Evolutionary conservation across 2,888 invertebrate species (phyloP).

Genomic region (Drosophila nr. fundita): DNA sequence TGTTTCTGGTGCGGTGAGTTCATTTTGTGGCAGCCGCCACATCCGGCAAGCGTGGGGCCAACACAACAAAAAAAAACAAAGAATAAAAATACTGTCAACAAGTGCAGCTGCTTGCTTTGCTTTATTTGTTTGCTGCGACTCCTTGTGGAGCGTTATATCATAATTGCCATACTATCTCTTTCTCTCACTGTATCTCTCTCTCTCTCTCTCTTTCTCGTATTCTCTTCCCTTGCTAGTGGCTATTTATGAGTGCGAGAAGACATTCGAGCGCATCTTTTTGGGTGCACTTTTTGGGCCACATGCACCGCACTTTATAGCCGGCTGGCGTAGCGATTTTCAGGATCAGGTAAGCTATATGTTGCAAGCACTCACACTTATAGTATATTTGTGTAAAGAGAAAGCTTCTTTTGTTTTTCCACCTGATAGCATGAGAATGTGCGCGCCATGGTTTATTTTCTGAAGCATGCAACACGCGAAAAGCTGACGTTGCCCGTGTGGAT

Average conservation of each 20-base stretch:
- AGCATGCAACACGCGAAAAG: constrained; percentile 90
- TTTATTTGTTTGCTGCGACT: constrained; percentile 35
- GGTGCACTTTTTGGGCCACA: constrained; percentile 93
- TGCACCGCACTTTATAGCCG: constrained; percentile 92
- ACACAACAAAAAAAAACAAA: constrained; percentile 12
- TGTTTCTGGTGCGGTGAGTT: constrained; percentile 32
- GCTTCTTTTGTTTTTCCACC: constrained; percentile 12
- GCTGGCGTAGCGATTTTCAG: constrained; percentile 94
- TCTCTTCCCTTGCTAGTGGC: constrained; percentile 79
- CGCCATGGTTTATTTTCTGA: constrained; percentile 91
- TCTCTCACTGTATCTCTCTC: background rate
- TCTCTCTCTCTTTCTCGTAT: background rate
- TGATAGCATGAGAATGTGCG: constrained; percentile 90
- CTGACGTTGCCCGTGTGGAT: constrained; percentile 86
- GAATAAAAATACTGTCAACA: constrained; percentile 49
- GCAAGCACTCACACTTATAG: background rate
- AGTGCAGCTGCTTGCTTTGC: constrained; percentile 63
- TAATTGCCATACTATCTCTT: constrained; percentile 34
- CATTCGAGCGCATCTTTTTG: constrained; percentile 88
- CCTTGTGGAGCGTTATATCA: constrained; percentile 26
- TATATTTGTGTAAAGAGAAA: background rate
- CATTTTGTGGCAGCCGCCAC: constrained; percentile 39
- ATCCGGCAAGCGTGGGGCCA: constrained; percentile 38
- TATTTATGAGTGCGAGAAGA: constrained; percentile 88
- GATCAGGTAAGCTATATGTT: constrained; percentile 84